These are phyloP conservation scores for Rhagonycha fulva DNA, from an alignment of 2,888 invertebrate genomes.

Conservation along the genomic window DNA sequence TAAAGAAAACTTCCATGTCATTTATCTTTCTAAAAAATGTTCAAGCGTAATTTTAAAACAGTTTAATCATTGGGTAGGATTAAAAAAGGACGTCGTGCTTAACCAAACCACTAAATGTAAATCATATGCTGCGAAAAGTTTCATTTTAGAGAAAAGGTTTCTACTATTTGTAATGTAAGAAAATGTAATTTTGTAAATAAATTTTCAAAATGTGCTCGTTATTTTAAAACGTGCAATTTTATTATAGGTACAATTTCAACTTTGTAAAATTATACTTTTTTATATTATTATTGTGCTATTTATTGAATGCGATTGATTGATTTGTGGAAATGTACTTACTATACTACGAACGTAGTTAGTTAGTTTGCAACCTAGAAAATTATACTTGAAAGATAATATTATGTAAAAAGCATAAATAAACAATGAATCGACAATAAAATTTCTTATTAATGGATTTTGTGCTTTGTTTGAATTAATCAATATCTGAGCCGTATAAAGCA, in stretches of 20 bases:
- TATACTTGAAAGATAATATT: not conserved
- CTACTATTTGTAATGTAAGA: not conserved
- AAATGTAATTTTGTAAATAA: not conserved
- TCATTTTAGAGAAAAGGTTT: not conserved
- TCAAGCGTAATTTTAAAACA: not conserved
- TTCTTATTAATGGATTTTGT: not conserved
- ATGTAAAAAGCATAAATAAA: not conserved
- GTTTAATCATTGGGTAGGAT: not conserved
- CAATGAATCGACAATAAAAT: not conserved
- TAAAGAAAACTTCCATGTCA: not conserved
- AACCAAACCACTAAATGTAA: not conserved
- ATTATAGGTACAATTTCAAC: not conserved
- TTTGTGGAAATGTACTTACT: not conserved
- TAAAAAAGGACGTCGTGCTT: not conserved
- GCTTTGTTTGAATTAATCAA: not conserved
- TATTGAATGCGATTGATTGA: not conserved
- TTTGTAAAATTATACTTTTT: not conserved
- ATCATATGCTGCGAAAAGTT: not conserved
- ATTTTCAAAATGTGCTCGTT: not conserved
- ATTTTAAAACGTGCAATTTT: not conserved
- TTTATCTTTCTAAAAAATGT: not conserved
- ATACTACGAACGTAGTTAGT: not conserved
- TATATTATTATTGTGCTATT: not conserved
- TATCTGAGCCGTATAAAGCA: not conserved
- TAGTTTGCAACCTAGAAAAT: not conserved